Percentiles rank a stretch among this genome's conserved stretches.
Evolutionary conservation across 92 coral and sea anemone genomes (phyloP).

Genomic region (Desmophyllum pertusum): DNA sequence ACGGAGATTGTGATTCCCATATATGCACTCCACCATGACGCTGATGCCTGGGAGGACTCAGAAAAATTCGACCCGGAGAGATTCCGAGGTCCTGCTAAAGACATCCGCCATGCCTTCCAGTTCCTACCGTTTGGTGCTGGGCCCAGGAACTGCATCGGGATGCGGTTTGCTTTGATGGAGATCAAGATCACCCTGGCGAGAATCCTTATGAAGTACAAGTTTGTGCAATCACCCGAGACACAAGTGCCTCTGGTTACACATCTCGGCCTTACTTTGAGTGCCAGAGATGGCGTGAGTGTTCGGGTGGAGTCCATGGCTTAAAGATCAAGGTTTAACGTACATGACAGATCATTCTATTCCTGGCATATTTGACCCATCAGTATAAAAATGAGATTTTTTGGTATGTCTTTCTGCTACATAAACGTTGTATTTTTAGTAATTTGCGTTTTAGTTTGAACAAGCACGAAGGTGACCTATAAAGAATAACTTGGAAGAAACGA

Average conservation of each 20-base stretch:
- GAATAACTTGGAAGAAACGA: too few species aligned
- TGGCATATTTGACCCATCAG: too few species aligned
- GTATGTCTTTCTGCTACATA: too few species aligned
- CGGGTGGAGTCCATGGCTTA: too few species aligned
- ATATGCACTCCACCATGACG: constrained; percentile 63
- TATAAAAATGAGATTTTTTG: too few species aligned
- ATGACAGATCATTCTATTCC: too few species aligned
- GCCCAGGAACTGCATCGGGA: constrained; percentile 71
- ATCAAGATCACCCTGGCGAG: constrained; percentile 66
- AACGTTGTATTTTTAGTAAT: too few species aligned
- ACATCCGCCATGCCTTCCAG: constrained; percentile 66
- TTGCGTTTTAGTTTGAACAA: too few species aligned
- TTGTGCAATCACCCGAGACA: constrained; percentile 70
- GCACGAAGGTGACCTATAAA: too few species aligned
- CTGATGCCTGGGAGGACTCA: constrained; percentile 71
- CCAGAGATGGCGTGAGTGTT: constrained; percentile 49
- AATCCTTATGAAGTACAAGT: constrained; percentile 58
- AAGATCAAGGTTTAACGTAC: too few species aligned
- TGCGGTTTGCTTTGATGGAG: constrained; percentile 66
- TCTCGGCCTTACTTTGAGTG: constrained; percentile 48
- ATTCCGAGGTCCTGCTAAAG: constrained; percentile 68
- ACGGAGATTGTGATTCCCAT: constrained; percentile 56
- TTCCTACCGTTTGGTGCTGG: constrained; percentile 74
- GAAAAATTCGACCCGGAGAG: constrained; percentile 85
- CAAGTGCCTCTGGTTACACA: constrained; percentile 54